A percentile compares a stretch with the other conserved stretches of the same genome.
These are phyloP conservation scores for Drosophila kanapiae DNA, from an alignment of 1,140 invertebrate species.

Conservation along the genomic window DNA sequence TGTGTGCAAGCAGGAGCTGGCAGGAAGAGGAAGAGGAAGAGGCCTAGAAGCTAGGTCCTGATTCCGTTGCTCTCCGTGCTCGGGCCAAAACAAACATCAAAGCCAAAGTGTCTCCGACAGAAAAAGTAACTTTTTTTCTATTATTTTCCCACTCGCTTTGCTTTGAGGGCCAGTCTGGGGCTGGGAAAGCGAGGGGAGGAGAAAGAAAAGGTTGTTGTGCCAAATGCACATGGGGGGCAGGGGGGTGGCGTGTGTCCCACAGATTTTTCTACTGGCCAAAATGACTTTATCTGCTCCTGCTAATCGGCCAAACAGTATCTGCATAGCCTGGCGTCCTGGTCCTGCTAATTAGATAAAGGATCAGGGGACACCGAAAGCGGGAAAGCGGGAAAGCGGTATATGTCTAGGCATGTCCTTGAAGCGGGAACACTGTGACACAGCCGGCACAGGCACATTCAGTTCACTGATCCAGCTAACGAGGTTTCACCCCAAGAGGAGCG, in stretches of 20 bases:
- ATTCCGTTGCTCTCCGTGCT: conserved; percentile 8
- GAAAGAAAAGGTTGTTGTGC: conserved; percentile 57
- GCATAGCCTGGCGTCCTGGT: conserved; percentile 7
- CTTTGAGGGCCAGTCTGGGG: conserved; percentile 37
- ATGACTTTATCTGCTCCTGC: conserved; percentile 55
- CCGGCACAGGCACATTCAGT: conserved; percentile 2
- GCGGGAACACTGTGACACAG: background rate
- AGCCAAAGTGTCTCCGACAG: conserved; percentile 74
- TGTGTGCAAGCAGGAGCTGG: conserved; percentile 36
- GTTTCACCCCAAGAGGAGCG: background rate
- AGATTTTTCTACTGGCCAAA: conserved; percentile 16
- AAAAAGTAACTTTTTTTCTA: conserved; percentile 56
- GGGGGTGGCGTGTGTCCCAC: background rate
- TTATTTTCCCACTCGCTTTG: conserved; percentile 32
- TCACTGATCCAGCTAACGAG: conserved; percentile 17
- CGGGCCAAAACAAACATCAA: conserved; percentile 65
- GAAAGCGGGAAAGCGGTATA: too few species aligned
- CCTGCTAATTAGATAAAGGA: conserved; percentile 49
- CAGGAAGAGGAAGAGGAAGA: conserved; percentile 18
- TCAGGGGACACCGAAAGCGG: conserved; percentile 2
- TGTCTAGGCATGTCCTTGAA: conserved; percentile 7
- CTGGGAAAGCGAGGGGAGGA: background rate
- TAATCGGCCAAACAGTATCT: conserved; percentile 31
- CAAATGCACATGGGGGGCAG: conserved; percentile 16
- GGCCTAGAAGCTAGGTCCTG: conserved; percentile 44